Conservation (phyloP, 23 tunicate species). For the Styela clava region DNA sequence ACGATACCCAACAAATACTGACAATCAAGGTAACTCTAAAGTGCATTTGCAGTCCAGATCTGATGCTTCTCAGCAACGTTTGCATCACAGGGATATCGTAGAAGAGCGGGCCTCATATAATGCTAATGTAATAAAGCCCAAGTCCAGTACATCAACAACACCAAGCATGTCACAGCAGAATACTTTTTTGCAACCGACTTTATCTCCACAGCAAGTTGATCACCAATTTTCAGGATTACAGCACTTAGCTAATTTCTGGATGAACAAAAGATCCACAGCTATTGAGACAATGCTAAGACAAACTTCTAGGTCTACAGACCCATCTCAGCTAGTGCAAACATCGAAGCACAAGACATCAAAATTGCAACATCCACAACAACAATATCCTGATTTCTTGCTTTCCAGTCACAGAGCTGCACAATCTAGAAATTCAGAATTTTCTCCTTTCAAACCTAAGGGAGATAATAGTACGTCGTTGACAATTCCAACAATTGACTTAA, state of each 20-base stretch:
- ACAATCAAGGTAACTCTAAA: no score
- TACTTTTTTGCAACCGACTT: no score
- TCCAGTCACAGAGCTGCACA: neutral
- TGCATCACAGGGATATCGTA: no score
- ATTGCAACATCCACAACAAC: neutral
- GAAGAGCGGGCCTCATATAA: no score
- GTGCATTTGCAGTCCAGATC: no score
- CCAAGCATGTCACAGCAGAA: no score
- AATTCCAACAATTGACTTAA: constrained; percentile 12
- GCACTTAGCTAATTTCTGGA: neutral
- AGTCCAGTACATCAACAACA: no score
- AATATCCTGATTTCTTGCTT: neutral
- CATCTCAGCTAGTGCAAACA: neutral
- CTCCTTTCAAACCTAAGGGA: neutral
- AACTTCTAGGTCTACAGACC: neutral
- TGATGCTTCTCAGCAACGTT: no score
- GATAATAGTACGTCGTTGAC: neutral
- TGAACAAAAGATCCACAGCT: neutral
- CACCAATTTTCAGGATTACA: neutral
- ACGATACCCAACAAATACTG: no score
- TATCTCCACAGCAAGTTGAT: neutral
- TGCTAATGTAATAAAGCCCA: no score
- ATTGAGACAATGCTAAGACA: neutral
- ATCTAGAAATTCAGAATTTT: neutral
- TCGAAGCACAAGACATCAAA: neutral